phyloP scores from a whole-genome alignment of 2,888 invertebrate genomes.

The Criorhina ranunculi region DNA sequence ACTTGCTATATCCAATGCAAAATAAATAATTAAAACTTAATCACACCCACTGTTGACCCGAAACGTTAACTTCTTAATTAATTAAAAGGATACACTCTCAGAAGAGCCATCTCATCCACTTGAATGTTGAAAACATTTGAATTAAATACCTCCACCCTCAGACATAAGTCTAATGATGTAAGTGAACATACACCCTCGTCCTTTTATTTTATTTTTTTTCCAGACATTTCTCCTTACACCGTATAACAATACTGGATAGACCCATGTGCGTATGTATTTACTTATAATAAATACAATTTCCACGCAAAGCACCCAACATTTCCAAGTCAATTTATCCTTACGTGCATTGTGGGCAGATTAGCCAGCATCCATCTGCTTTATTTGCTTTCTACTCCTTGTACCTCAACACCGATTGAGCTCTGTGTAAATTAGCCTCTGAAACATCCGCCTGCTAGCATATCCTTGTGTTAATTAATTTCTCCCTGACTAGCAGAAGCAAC shows the following conservation, averaged over 20 bases:
- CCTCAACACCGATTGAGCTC: too few relatives aligned
- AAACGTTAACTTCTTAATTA: not conserved
- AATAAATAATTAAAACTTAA: too few relatives aligned
- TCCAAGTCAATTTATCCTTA: not conserved
- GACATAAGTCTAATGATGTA: too few relatives aligned
- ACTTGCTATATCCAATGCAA: too few relatives aligned
- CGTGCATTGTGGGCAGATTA: slow-evolving; percentile 12
- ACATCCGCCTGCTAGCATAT: not conserved
- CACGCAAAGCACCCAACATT: not conserved
- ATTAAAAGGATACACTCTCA: not conserved
- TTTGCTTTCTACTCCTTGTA: not conserved
- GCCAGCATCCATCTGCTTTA: slow-evolving; percentile 4
- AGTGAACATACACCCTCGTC: too few relatives aligned
- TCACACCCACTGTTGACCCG: too few relatives aligned
- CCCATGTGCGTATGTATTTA: not conserved
- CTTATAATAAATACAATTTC: not conserved
- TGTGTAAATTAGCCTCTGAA: not conserved
- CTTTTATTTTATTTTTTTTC: too few relatives aligned
- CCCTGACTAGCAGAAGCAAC: not conserved
- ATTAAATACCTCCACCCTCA: not conserved
- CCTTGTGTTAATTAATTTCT: slow-evolving; percentile 1
- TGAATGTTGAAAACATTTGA: not conserved
- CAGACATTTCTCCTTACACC: too few relatives aligned
- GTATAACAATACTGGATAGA: too few relatives aligned
- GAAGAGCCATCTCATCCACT: not conserved